Evolutionary conservation across 2,113 vertebrate species (phyloP).

Genomic region (Pica pica): DNA sequence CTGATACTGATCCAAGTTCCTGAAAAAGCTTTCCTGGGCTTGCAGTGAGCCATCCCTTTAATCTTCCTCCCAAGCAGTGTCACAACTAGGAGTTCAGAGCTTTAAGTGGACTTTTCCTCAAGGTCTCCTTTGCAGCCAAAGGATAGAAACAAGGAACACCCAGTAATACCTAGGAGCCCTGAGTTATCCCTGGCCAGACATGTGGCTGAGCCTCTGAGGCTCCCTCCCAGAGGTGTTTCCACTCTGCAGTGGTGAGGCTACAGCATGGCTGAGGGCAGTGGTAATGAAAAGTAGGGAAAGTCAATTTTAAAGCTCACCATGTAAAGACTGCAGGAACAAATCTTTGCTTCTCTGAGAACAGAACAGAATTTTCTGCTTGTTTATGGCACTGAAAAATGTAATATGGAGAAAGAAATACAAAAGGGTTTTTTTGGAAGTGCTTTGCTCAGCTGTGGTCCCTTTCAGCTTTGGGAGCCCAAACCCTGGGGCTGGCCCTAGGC

Average conservation of each 20-base stretch:
- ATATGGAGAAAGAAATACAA: background rate
- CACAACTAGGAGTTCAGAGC: background rate
- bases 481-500: rapidly evolving
- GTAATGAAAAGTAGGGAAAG: background rate
- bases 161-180: background rate
- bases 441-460: background rate
- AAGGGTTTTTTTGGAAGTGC: background rate
- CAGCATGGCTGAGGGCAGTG: background rate
- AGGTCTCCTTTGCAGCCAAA: background rate
- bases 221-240: background rate
- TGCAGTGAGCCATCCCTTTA: background rate
- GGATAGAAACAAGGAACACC: background rate
- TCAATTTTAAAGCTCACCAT: background rate
- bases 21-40: background rate
- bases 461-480: background rate
- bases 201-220: background rate
- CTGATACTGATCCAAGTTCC: background rate
- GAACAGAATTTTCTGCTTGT: background rate
- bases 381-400: background rate
- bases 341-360: background rate
- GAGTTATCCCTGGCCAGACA: background rate
- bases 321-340: background rate
- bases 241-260: background rate
- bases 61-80: background rate
- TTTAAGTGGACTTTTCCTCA: background rate